Percentiles rank a stretch among this genome's conserved stretches.
Conservation (phyloP, 2,797 vertebrate species). For the Microctenopoma steveboyesi region DNA sequence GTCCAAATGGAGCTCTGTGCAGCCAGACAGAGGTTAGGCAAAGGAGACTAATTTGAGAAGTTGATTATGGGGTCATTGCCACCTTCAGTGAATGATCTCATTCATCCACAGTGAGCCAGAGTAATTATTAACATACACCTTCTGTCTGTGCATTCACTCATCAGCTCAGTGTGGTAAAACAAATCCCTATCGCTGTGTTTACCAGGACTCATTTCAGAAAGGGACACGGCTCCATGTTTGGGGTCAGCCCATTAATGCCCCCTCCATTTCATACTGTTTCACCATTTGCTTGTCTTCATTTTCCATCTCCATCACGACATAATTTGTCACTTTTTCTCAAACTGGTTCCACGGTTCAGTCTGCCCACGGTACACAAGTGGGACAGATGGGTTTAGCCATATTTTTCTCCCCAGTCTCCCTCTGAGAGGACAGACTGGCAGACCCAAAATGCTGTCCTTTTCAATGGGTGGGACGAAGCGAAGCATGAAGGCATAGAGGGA, state of each 20-base stretch:
- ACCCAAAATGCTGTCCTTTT: conserved; percentile 50
- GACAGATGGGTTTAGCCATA: conserved; percentile 66
- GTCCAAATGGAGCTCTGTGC: conserved; percentile 32
- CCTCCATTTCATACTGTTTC: conserved; percentile 42
- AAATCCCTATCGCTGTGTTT: conserved; percentile 39
- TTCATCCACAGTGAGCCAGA: conserved; percentile 44
- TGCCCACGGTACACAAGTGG: conserved; percentile 30
- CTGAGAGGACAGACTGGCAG: conserved; percentile 67
- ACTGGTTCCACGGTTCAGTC: conserved; percentile 11
- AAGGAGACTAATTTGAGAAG: conserved; percentile 56
- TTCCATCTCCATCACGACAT: conserved; percentile 2
- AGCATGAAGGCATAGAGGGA: conserved; percentile 53
- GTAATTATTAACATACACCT: conserved; percentile 62
- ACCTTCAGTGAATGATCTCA: conserved; percentile 43
- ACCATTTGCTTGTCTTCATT: conserved; percentile 25
- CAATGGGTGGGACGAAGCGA: conserved; percentile 50
- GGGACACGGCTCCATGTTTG: conserved; percentile 14
- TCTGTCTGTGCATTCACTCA: conserved; percentile 37
- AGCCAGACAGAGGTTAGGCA: conserved; percentile 29
- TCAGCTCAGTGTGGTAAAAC: conserved; percentile 31
- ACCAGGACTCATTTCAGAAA: conserved; percentile 43
- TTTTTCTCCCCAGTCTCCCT: conserved; percentile 61
- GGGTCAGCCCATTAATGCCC: conserved; percentile 74
- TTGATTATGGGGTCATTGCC: conserved; percentile 51
- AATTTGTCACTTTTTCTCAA: not conserved